phyloP scores from a whole-genome alignment of 92 coral and sea anemone species.

The Phenganax marumi region DNA sequence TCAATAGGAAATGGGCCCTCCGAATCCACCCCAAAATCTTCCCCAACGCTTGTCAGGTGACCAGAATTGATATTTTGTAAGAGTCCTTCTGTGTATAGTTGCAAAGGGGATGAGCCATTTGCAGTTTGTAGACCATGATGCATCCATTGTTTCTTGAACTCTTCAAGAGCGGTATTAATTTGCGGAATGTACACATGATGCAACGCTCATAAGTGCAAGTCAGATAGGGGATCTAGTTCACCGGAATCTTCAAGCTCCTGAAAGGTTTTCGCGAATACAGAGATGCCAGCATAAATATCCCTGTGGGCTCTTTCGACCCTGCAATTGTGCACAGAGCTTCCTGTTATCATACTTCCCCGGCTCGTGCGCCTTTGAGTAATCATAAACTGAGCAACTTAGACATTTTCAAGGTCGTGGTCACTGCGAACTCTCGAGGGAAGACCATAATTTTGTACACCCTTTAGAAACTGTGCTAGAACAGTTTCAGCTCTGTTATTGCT shows the following conservation, averaged over 20 bases:
- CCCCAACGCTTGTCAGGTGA: neutral
- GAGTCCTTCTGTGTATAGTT: conserved; percentile 34
- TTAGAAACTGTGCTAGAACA: conserved; percentile 52
- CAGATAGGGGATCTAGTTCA: conserved; percentile 49
- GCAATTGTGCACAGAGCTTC: conserved; percentile 64
- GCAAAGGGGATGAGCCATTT: conserved; percentile 49
- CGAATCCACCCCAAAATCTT: conserved; percentile 51
- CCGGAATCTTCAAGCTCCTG: conserved; percentile 36
- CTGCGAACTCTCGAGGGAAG: conserved; percentile 62
- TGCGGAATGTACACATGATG: conserved; percentile 49
- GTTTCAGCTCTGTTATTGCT: conserved; percentile 59
- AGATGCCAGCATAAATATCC: conserved; percentile 63
- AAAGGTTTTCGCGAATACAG: conserved; percentile 41
- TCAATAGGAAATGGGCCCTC: conserved; percentile 49
- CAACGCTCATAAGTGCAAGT: conserved; percentile 47
- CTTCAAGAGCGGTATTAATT: conserved; percentile 49
- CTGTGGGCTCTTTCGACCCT: conserved; percentile 61
- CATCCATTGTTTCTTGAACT: conserved; percentile 51
- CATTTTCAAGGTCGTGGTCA: conserved; percentile 57
- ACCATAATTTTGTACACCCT: conserved; percentile 53
- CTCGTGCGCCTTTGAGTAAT: conserved; percentile 45
- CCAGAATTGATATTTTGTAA: conserved; percentile 31
- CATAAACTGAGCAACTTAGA: conserved; percentile 59
- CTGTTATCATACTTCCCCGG: conserved; percentile 71
- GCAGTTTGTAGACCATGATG: conserved; percentile 57